Conservation (phyloP, 1,140 invertebrate species). For the Vanessa tameamea region DNA sequence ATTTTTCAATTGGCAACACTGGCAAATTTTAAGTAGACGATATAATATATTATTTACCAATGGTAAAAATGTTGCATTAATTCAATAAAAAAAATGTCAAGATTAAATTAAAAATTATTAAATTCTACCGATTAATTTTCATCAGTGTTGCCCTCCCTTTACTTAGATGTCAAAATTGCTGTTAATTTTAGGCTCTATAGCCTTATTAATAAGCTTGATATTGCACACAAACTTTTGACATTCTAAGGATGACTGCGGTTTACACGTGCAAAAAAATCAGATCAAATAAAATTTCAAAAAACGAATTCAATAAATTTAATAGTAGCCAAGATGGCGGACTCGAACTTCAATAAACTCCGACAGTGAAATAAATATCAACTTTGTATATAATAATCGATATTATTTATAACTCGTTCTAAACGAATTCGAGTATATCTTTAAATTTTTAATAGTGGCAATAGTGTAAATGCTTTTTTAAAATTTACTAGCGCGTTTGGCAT, state of each 20-base stretch:
- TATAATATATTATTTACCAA: conserved; percentile 9
- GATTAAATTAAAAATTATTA: neutral
- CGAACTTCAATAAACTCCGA: too few relatives aligned
- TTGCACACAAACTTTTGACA: conserved; percentile 25
- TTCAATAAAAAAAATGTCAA: neutral
- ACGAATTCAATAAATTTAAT: neutral
- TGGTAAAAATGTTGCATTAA: conserved; percentile 1
- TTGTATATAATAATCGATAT: too few relatives aligned
- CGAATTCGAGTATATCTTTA: neutral
- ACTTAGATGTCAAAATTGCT: conserved; percentile 27
- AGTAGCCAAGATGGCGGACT: too few relatives aligned
- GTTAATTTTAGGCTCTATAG: neutral
- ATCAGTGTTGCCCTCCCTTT: conserved; percentile 25
- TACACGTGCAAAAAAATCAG: conserved; percentile 29
- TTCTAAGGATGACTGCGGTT: conserved; percentile 14
- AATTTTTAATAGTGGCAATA: neutral
- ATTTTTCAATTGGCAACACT: conserved; percentile 38
- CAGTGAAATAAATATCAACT: too few relatives aligned
- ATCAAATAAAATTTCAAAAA: conserved; percentile 30
- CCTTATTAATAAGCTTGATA: neutral
- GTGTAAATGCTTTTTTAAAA: conserved; percentile 12
- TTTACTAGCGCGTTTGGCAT: conserved; percentile 16
- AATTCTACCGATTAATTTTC: neutral
- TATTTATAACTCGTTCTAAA: neutral
- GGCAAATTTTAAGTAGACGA: conserved; percentile 12